phyloP scores from a whole-genome alignment of 2,797 vertebrate genomes.

The Xiphorhynchus erythropygius region DNA sequence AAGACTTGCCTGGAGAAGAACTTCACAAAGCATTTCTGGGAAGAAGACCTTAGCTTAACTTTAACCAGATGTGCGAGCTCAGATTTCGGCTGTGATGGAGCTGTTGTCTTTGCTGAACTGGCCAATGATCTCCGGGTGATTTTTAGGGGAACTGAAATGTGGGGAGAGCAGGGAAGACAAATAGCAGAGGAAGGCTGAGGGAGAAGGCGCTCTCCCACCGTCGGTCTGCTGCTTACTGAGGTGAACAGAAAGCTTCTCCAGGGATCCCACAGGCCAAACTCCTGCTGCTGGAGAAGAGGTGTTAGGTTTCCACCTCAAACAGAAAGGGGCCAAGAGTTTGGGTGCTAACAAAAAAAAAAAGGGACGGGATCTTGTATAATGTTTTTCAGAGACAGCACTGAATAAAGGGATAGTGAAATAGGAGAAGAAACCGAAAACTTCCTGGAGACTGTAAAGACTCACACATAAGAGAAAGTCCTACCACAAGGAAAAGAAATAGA shows the following conservation, averaged over 20 bases:
- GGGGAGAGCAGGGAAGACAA: slow-evolving; percentile 12
- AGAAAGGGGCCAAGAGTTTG: not conserved
- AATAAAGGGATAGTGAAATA: slow-evolving; percentile 28
- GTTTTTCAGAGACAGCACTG: not conserved
- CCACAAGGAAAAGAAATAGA: slow-evolving; percentile 43
- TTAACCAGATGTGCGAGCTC: slow-evolving; percentile 53
- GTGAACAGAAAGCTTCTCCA: not conserved
- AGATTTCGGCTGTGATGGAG: slow-evolving; percentile 42
- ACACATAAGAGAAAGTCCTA: not conserved
- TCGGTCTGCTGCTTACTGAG: accelerated
- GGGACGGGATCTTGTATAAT: not conserved
- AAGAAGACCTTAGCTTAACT: slow-evolving; percentile 68
- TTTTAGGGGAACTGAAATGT: slow-evolving; percentile 9
- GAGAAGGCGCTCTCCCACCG: not conserved
- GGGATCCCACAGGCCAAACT: not conserved
- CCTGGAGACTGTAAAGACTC: not conserved
- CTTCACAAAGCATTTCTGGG: slow-evolving; percentile 60
- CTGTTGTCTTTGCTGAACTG: slow-evolving; percentile 38
- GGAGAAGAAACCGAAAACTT: slow-evolving; percentile 10
- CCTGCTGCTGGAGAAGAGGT: not conserved
- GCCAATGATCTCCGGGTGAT: slow-evolving; percentile 6
- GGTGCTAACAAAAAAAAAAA: not conserved
- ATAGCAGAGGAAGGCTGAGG: not conserved
- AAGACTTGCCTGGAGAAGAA: slow-evolving; percentile 54
- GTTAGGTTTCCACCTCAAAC: not conserved